Evolutionary conservation across 2,888 invertebrate species (phyloP), one percentile per base, ranked within the genome.

Genomic region (Drosophila yooni): DNA sequence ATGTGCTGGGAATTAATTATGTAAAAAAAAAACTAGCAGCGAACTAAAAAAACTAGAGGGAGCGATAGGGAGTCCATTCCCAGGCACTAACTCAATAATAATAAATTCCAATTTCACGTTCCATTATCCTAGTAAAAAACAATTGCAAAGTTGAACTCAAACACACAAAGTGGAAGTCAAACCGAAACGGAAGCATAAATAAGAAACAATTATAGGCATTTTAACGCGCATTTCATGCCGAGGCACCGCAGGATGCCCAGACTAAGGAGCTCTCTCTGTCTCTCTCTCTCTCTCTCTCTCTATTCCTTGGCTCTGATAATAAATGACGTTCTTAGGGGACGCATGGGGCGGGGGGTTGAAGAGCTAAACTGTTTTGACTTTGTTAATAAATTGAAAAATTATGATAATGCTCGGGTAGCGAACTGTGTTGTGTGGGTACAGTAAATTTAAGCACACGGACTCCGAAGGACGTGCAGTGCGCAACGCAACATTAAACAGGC

Each of bases 381-480:
- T 90, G 89, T 87, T 90, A 87, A 87, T 87, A 87, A 87, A 87
- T 87, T 90, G 87, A 88, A 87, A 88, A 90, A 90, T 87, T 90
- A 87, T 87, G 87, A 90, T 87, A 87, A 87, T 87, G 89, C 78
- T n/a, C 29, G 59, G 27, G 61, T 29, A 65, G 62, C 64, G 43
- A 63, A 78, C 81, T 11, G 51, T 57, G 40, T 57, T 85, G 86
- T 86, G 81, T 79, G 80, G 72, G 78, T 74, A 75, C 84, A 87
- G 73, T 90, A 87, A 90, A 90, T 90, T 90, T 77, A 88, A 81
- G 70, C 75, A 67, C 81, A 72, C 79, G 74, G 76, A 74, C 77
- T 58, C 61, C 63, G 54, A 68, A 84, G 89, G 74, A 89, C 85
- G 85, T 82, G 90, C 78, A 89, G 74, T 75, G 81, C 88, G 90